phyloP scores from a whole-genome alignment of 2,113 vertebrate genomes.

The Corythornis madagascariensis region DNA sequence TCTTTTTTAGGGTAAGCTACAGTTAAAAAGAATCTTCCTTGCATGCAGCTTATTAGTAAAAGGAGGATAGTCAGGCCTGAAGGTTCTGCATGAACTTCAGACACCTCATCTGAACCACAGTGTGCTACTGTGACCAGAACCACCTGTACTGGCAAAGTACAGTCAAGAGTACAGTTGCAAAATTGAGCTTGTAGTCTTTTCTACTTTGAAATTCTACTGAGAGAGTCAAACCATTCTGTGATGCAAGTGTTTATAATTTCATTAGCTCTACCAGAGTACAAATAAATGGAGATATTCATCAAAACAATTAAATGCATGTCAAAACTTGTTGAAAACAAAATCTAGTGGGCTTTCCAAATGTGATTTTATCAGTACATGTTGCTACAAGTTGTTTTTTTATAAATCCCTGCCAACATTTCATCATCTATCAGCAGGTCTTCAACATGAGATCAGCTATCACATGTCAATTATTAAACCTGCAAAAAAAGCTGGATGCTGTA shows the following conservation, averaged over 20 bases:
- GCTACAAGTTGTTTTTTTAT: neutral
- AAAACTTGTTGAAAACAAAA: slow-evolving; percentile 7
- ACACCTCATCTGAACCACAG: neutral
- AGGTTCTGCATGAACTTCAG: neutral
- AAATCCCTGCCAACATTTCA: neutral
- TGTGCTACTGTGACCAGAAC: neutral
- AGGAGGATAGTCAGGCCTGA: neutral
- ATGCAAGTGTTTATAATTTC: neutral
- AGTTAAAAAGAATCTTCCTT: neutral
- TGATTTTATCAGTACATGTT: neutral
- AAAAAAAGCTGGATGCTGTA: neutral
- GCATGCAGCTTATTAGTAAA: neutral
- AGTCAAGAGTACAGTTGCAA: neutral
- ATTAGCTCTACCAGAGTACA: slow-evolving; percentile 1
- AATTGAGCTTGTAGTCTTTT: neutral
- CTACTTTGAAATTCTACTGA: neutral
- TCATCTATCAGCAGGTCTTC: slow-evolving; percentile 14
- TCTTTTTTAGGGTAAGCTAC: neutral
- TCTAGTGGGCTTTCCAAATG: neutral
- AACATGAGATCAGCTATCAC: neutral
- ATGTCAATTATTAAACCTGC: slow-evolving; percentile 10
- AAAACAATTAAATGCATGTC: slow-evolving; percentile 41
- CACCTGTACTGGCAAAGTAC: neutral
- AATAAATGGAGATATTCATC: slow-evolving; percentile 6
- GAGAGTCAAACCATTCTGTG: neutral